These are phyloP conservation scores for Papilio gigon DNA, from an alignment of 2,888 invertebrate species.

Conservation along the genomic window DNA sequence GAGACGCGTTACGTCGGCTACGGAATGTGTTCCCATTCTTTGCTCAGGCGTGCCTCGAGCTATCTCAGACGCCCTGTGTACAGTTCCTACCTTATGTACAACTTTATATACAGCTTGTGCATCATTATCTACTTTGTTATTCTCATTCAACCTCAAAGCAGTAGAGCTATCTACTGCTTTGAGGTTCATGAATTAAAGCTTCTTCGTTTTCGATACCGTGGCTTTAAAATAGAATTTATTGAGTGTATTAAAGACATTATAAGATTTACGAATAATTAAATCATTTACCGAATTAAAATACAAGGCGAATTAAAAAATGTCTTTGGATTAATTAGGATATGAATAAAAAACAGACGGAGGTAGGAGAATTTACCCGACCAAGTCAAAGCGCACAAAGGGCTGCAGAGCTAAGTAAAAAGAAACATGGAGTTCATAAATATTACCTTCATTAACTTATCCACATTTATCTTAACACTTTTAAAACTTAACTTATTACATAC, in stretches of 20 bases:
- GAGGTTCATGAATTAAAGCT: background rate
- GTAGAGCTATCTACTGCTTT: too few relatives aligned
- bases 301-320: too few relatives aligned
- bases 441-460: too few relatives aligned
- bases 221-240: background rate
- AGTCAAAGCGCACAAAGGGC: too few relatives aligned
- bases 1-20: constrained; percentile 52
- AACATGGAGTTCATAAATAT: too few relatives aligned
- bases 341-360: too few relatives aligned
- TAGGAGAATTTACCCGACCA: too few relatives aligned
- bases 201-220: background rate
- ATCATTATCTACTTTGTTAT: constrained; percentile 13
- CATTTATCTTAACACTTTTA: background rate
- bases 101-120: constrained; percentile 18
- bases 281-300: background rate
- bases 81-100: constrained; percentile 41
- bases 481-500: constrained; percentile 2
- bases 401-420: too few relatives aligned
- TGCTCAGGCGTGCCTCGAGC: constrained; percentile 28
- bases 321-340: too few relatives aligned
- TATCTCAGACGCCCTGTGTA: constrained; percentile 40
- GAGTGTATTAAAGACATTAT: background rate
- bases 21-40: constrained; percentile 69
- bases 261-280: background rate
- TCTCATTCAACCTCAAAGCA: background rate